Percentiles rank a stretch among this genome's conserved stretches.
These are phyloP conservation scores for Synergus laeviventris DNA, from an alignment of 2,888 invertebrate species.

Conservation along the genomic window DNA sequence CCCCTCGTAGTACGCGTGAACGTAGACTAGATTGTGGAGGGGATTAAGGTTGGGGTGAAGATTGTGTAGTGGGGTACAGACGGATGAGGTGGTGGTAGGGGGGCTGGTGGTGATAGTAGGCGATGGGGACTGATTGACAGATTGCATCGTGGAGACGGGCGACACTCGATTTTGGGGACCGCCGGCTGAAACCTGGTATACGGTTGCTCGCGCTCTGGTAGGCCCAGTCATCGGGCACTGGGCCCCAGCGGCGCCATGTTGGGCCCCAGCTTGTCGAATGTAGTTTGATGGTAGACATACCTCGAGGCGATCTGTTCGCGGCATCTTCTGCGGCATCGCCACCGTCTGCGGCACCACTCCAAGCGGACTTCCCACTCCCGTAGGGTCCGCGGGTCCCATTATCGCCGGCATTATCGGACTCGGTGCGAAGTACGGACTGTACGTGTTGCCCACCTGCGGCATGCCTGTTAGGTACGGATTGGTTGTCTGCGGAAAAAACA, in stretches of 20 bases:
- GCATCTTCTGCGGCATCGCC: conserved; percentile 94
- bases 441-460: conserved; percentile 92
- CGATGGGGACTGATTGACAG: conserved; percentile 73
- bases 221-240: conserved; percentile 72
- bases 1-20: conserved; percentile 73
- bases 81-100: conserved; percentile 66
- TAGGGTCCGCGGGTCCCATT: conserved; percentile 89
- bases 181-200: conserved; percentile 69
- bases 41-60: conserved; percentile 70
- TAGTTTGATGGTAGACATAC: conserved; percentile 81
- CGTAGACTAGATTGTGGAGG: conserved; percentile 74
- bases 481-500: conserved; percentile 82
- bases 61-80: conserved; percentile 70
- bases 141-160: conserved; percentile 75
- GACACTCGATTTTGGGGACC: conserved; percentile 74
- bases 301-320: conserved; percentile 97
- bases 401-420: conserved; percentile 93
- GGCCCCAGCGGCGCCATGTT: conserved; percentile 69
- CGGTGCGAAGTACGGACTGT: conserved; percentile 93
- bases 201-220: conserved; percentile 64
- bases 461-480: conserved; percentile 95
- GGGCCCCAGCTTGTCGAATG: conserved; percentile 73
- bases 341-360: conserved; percentile 91
- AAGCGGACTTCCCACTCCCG: conserved; percentile 86
- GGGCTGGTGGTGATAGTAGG: conserved; percentile 63